phyloP scores from a whole-genome alignment of 2,113 vertebrate genomes.

The Percina caprodes region DNA sequence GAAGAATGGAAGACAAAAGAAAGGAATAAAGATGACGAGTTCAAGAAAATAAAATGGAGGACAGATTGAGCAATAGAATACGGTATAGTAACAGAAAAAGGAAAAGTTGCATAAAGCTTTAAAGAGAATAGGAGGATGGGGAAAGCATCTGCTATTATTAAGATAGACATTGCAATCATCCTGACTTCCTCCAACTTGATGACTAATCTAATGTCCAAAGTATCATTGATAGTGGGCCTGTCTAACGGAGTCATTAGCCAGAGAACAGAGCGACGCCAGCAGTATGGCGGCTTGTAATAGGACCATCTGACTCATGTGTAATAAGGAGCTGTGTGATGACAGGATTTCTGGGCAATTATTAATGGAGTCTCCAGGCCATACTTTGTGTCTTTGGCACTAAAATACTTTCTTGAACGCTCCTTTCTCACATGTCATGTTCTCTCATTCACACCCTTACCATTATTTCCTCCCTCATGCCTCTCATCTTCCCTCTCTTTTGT shows the following conservation, averaged over 20 bases:
- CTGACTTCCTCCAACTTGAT: constrained; percentile 52
- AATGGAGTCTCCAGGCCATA: constrained; percentile 32
- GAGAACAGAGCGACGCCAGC: constrained; percentile 15
- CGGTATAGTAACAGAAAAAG: constrained; percentile 14
- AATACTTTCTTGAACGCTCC: constrained; percentile 11
- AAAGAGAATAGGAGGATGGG: neutral
- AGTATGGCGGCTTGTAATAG: constrained; percentile 12
- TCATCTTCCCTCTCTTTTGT: neutral
- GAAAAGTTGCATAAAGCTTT: neutral
- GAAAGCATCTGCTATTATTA: constrained; percentile 53
- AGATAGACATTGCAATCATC: constrained; percentile 61
- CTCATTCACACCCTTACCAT: constrained; percentile 29
- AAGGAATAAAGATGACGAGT: neutral
- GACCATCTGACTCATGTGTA: constrained; percentile 47
- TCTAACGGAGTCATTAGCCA: constrained; percentile 36
- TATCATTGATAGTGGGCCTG: constrained; percentile 38
- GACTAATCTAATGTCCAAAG: constrained; percentile 57
- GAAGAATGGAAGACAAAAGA: neutral
- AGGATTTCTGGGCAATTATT: constrained; percentile 49
- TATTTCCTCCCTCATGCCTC: constrained; percentile 8
- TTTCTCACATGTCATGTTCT: constrained; percentile 35
- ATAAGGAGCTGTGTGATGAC: constrained; percentile 47
- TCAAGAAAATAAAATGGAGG: neutral
- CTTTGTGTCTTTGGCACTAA: constrained; percentile 13
- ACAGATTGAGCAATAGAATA: neutral